Evolutionary conservation across 1,140 invertebrate species (phyloP).

Genomic region (Neodiprion virginianus): DNA sequence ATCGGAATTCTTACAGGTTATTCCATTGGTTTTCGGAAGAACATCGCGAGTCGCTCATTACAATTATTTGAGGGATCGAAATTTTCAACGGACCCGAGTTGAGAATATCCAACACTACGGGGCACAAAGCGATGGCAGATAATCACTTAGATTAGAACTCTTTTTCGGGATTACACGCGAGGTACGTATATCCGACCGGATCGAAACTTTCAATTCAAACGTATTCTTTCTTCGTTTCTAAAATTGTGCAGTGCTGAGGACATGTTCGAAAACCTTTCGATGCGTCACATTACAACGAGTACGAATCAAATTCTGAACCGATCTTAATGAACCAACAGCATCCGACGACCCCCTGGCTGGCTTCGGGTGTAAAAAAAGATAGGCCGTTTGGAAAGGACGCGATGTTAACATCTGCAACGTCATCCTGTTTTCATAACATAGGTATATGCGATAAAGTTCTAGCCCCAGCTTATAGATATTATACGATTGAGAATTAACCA

Average conservation of each 20-base stretch:
- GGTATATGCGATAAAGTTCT: too few species aligned
- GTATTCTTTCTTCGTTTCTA: conserved; percentile 12
- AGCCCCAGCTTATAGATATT: too few species aligned
- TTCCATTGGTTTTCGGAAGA: too few species aligned
- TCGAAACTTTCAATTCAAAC: not conserved
- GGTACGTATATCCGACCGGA: conserved; percentile 12
- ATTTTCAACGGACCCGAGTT: not conserved
- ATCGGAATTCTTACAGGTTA: too few species aligned
- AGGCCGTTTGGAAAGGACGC: too few species aligned
- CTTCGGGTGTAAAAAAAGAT: too few species aligned
- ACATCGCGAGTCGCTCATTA: too few species aligned
- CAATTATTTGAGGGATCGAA: not conserved
- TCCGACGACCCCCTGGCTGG: too few species aligned
- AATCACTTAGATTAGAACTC: conserved; percentile 20
- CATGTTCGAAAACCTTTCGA: conserved; percentile 23
- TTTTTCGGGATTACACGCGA: conserved; percentile 25
- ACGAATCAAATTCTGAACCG: not conserved
- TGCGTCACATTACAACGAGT: not conserved
- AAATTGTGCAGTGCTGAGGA: conserved; percentile 20
- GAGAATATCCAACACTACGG: not conserved
- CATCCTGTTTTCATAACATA: too few species aligned
- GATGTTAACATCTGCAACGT: too few species aligned
- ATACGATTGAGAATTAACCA: too few species aligned
- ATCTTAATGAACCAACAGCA: too few species aligned
- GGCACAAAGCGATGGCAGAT: not conserved